phyloP scores from a whole-genome alignment of 1,140 invertebrate genomes.

The Lordiphosa mommai region DNA sequence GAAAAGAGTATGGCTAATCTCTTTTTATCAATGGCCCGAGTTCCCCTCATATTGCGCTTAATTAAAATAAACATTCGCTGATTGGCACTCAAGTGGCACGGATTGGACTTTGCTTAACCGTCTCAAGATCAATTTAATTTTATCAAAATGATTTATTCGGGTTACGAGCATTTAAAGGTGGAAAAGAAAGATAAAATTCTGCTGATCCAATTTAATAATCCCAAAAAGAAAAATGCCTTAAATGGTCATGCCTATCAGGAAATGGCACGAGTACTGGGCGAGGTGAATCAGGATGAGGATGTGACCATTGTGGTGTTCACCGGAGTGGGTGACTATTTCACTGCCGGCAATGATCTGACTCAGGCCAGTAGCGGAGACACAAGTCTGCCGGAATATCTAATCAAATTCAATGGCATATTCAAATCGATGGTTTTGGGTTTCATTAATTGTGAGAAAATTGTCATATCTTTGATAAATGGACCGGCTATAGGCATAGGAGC shows the following conservation, averaged over 20 bases:
- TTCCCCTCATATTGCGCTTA: no score
- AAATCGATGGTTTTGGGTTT: slow-evolving; percentile 87
- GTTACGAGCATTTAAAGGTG: slow-evolving; percentile 41
- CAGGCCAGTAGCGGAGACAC: not conserved
- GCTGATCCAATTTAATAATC: slow-evolving; percentile 87
- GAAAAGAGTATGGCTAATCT: no score
- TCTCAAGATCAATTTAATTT: not conserved
- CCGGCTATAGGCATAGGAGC: slow-evolving; percentile 94
- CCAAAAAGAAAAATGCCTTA: slow-evolving; percentile 90
- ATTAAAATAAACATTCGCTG: slow-evolving; percentile 9
- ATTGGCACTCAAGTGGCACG: not conserved
- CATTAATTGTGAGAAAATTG: slow-evolving; percentile 93
- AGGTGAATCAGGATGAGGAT: slow-evolving; percentile 50
- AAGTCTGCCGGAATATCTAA: slow-evolving; percentile 27
- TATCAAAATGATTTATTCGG: slow-evolving; percentile 44
- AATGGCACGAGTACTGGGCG: slow-evolving; percentile 32
- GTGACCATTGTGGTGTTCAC: slow-evolving; percentile 57
- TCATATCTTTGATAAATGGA: slow-evolving; percentile 94
- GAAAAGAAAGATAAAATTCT: slow-evolving; percentile 56
- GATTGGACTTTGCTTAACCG: slow-evolving; percentile 29
- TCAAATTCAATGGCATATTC: slow-evolving; percentile 35
- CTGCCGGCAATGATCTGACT: slow-evolving; percentile 58
- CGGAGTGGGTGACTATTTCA: slow-evolving; percentile 59
- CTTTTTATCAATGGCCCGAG: no score
- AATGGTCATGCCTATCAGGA: slow-evolving; percentile 70